Evolutionary conservation across 2,888 invertebrate species (phyloP).

Genomic region (Epinotia brunnichana): DNA sequence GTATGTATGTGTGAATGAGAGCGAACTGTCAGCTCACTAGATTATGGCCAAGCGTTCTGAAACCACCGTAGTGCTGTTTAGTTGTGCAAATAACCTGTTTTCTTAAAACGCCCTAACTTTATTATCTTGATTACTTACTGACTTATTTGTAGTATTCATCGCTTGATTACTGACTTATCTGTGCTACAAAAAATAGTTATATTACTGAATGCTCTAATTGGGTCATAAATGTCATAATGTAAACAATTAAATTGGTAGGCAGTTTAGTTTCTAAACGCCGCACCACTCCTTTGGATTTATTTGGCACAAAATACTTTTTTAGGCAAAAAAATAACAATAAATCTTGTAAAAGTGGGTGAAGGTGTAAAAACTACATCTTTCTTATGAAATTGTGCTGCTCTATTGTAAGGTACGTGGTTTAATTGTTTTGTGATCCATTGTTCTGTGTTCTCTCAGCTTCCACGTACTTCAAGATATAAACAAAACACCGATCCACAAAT

Average conservation of each 20-base stretch:
- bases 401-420: constrained; percentile 22
- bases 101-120: background rate
- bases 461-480: constrained; percentile 32
- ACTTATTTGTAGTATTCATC: background rate
- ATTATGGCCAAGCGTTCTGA: constrained; percentile 41
- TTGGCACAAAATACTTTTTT: constrained; percentile 44
- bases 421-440: constrained; percentile 36
- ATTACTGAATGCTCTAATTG: background rate
- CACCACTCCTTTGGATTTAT: constrained; percentile 58
- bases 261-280: constrained; percentile 52
- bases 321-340: constrained; percentile 11
- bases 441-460: constrained; percentile 13
- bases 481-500: constrained; percentile 21
- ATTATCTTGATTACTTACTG: background rate
- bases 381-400: background rate
- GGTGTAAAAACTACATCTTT: constrained; percentile 18
- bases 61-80: constrained; percentile 1
- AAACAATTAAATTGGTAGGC: constrained; percentile 6
- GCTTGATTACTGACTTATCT: background rate
- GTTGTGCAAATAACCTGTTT: background rate
- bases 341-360: constrained; percentile 17
- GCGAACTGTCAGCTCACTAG: constrained; percentile 41
- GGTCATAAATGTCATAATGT: constrained; percentile 5
- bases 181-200: background rate
- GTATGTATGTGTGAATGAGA: constrained; percentile 28